These are phyloP conservation scores for Poecile montanus DNA, from an alignment of 2,797 vertebrate species.

Conservation along the genomic window DNA sequence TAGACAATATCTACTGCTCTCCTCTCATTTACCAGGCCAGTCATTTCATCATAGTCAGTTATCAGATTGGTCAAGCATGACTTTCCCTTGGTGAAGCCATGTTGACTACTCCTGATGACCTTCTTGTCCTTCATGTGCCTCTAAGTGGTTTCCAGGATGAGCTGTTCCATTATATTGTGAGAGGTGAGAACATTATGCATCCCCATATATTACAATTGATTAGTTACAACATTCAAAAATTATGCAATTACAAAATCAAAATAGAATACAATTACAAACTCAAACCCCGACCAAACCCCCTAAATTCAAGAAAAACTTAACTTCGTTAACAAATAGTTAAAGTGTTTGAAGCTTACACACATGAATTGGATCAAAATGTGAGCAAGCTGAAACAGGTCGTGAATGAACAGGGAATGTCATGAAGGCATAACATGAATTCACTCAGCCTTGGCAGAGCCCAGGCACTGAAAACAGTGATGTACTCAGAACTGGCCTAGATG, in stretches of 20 bases:
- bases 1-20: neutral
- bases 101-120: neutral
- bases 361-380: neutral
- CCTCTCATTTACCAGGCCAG: neutral
- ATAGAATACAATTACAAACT: neutral
- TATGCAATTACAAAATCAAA: neutral
- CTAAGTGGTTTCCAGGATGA: neutral
- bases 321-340: neutral
- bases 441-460: neutral
- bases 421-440: neutral
- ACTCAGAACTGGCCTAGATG: neutral
- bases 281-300: neutral
- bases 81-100: neutral
- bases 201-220: neutral
- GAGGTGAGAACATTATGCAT: neutral
- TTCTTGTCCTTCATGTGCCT: neutral
- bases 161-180: neutral
- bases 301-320: neutral
- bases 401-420: neutral
- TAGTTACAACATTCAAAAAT: neutral
- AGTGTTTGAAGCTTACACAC: neutral
- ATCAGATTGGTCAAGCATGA: neutral
- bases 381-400: neutral
- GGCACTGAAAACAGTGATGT: neutral
- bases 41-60: neutral